Conservation (phyloP, 2,888 invertebrate species). For the Macaria notata region DNA sequence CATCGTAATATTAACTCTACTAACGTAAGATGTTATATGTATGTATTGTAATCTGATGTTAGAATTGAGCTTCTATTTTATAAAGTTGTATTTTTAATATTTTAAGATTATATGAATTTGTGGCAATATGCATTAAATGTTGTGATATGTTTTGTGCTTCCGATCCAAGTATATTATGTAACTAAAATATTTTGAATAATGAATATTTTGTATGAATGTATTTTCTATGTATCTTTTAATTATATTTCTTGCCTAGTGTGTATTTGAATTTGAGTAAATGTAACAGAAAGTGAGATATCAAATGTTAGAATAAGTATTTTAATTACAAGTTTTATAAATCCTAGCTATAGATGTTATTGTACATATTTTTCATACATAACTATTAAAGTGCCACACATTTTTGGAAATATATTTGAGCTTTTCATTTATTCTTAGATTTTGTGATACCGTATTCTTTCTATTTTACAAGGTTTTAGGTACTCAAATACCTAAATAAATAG, state of each 20-base stretch:
- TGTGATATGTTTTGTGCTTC: conserved; percentile 55
- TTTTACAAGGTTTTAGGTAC: too few relatives aligned
- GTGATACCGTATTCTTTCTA: too few relatives aligned
- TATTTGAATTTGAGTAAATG: conserved; percentile 39
- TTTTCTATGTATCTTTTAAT: conserved; percentile 22
- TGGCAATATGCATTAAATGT: conserved; percentile 43
- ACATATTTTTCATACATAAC: conserved; percentile 60
- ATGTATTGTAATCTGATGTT: too few relatives aligned
- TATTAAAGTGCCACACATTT: conserved; percentile 74
- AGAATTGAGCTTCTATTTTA: conserved; percentile 44
- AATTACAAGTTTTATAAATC: conserved; percentile 9
- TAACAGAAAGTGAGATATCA: conserved; percentile 49
- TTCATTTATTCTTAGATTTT: conserved; percentile 1
- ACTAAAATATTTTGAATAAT: conserved; percentile 16
- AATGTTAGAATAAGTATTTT: conserved; percentile 21
- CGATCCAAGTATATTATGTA: conserved; percentile 33
- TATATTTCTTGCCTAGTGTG: conserved; percentile 48
- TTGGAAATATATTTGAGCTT: conserved; percentile 38
- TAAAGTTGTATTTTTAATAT: conserved; percentile 10
- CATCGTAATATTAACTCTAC: too few relatives aligned
- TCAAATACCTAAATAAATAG: too few relatives aligned
- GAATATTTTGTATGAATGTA: conserved; percentile 13
- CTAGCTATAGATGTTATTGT: conserved; percentile 42
- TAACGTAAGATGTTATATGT: too few relatives aligned
- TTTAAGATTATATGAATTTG: conserved; percentile 28